Conservation (phyloP, 2,797 vertebrate species). For the Ctenosaura bakeri region DNA sequence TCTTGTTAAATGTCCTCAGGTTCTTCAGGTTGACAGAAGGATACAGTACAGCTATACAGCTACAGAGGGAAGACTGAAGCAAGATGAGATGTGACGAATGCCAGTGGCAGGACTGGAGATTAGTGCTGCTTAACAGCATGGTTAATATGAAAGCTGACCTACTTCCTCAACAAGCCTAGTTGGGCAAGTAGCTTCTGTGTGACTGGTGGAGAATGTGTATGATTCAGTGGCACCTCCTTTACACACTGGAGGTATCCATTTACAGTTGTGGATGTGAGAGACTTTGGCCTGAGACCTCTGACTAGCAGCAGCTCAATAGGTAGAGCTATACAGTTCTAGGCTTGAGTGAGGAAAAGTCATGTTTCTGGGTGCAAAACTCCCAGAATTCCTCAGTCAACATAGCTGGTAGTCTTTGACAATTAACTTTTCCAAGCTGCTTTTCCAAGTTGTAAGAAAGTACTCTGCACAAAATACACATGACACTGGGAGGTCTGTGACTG, state of each 20-base stretch:
- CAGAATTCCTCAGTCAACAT: too few species aligned
- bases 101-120: background rate
- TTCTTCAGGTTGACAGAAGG: background rate
- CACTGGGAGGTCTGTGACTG: background rate
- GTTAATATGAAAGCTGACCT: background rate
- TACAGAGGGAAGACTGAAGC: background rate
- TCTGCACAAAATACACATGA: background rate
- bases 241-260: background rate
- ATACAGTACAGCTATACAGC: background rate
- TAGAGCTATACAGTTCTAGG: too few species aligned
- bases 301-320: too few species aligned
- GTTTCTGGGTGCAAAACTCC: too few species aligned
- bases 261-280: background rate
- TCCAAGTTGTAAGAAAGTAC: background rate
- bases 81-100: background rate
- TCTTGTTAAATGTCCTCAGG: background rate
- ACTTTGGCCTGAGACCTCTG: background rate
- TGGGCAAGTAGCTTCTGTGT: background rate
- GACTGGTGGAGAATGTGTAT: background rate
- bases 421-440: background rate
- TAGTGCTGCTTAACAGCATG: background rate
- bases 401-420: too few species aligned
- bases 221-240: background rate
- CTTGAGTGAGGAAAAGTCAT: too few species aligned
- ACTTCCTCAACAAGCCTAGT: background rate